These are phyloP conservation scores for Caerostris darwini DNA, from an alignment of 1,140 invertebrate species.

Conservation along the genomic window DNA sequence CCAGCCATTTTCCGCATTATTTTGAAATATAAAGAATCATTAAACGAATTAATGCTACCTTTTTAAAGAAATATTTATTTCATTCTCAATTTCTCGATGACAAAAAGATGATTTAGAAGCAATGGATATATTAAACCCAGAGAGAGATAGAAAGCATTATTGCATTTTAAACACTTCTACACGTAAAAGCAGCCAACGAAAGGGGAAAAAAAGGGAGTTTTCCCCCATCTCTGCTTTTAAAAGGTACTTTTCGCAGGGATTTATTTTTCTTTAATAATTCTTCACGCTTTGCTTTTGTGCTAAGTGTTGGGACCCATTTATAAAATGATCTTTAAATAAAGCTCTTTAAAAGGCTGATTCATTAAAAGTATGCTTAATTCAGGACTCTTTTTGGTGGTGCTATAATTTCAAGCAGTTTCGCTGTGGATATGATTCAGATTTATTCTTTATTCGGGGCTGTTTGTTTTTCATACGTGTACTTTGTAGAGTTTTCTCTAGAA, in stretches of 20 bases:
- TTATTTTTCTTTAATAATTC: not conserved
- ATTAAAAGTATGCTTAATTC: not conserved
- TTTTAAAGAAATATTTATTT: not conserved
- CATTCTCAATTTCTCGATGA: not conserved
- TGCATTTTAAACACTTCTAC: not conserved
- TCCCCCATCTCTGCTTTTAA: not conserved
- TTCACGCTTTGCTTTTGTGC: not conserved
- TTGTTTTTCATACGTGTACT: too few species aligned
- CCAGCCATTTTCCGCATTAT: not conserved
- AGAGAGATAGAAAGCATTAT: not conserved
- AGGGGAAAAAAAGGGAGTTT: not conserved
- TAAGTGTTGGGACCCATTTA: not conserved
- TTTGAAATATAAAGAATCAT: not conserved
- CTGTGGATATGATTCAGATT: too few species aligned
- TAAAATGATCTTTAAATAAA: not conserved
- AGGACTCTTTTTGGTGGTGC: too few species aligned
- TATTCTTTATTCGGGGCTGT: too few species aligned
- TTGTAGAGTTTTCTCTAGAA: too few species aligned
- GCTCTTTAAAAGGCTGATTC: not conserved
- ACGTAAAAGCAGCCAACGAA: not conserved
- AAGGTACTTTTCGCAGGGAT: not conserved
- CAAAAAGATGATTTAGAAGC: conserved; percentile 21
- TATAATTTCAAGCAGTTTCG: too few species aligned
- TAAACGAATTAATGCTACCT: not conserved
- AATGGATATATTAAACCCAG: not conserved